Conservation (phyloP, 2,113 vertebrate genomes). For the Pluvialis apricaria region DNA sequence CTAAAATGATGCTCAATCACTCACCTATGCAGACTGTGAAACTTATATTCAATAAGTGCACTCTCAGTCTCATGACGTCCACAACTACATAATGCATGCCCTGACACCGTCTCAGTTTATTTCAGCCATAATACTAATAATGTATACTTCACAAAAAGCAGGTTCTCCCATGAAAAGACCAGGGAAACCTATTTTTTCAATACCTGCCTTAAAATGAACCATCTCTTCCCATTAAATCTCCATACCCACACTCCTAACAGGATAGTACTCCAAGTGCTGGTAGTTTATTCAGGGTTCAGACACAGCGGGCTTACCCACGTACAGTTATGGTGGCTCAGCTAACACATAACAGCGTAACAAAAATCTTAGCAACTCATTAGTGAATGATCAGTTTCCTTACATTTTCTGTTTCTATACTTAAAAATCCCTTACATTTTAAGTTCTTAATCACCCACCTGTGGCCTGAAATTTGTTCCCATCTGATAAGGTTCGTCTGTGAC, state of each 20-base stretch:
- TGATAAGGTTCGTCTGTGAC: conserved; percentile 55
- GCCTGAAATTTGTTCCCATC: conserved; percentile 49
- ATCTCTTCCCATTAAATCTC: background rate
- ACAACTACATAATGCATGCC: background rate
- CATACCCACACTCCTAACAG: background rate
- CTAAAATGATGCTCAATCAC: background rate
- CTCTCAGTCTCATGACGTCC: background rate
- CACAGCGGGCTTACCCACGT: background rate
- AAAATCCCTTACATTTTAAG: background rate
- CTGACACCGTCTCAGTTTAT: background rate
- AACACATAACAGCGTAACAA: background rate
- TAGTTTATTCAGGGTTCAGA: background rate
- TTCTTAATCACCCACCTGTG: conserved; percentile 47
- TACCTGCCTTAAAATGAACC: background rate
- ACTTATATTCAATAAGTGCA: background rate
- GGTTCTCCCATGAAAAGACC: background rate
- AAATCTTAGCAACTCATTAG: background rate
- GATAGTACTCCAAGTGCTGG: background rate
- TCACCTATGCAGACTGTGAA: background rate
- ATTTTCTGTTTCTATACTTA: background rate
- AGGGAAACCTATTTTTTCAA: background rate
- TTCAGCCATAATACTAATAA: background rate
- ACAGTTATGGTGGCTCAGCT: background rate
- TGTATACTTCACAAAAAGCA: background rate
- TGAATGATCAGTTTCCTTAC: background rate